phyloP scores from a whole-genome alignment of 2,888 invertebrate genomes.

The Pseudococcus viburni region DNA sequence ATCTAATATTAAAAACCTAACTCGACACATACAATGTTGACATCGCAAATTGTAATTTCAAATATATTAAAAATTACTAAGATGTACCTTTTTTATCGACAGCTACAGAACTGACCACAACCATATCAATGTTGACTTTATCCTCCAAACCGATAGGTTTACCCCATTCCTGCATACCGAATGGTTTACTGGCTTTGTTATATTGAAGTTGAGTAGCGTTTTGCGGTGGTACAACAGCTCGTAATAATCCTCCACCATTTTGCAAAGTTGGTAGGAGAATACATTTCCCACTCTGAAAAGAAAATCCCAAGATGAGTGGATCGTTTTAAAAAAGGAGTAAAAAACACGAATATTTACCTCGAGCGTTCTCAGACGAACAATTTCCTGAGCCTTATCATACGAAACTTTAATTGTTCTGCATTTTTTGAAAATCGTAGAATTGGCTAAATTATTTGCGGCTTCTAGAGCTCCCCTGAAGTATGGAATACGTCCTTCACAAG shows the following conservation, averaged over 20 bases:
- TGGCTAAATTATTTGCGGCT: constrained; percentile 80
- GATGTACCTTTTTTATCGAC: constrained; percentile 81
- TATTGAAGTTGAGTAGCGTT: constrained; percentile 76
- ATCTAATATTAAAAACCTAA: not conserved
- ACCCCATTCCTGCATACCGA: constrained; percentile 81
- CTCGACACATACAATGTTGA: not conserved
- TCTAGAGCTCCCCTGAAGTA: constrained; percentile 83
- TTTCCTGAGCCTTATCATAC: constrained; percentile 87
- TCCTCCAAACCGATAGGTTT: constrained; percentile 81
- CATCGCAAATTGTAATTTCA: not conserved
- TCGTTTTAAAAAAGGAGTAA: constrained; percentile 70
- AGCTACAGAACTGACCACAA: constrained; percentile 88
- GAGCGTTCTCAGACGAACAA: constrained; percentile 77
- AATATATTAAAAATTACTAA: not conserved
- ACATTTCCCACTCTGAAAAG: constrained; percentile 77
- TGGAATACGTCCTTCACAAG: constrained; percentile 83
- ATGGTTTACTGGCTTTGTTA: constrained; percentile 76
- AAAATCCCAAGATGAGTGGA: constrained; percentile 66
- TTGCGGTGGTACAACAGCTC: constrained; percentile 79
- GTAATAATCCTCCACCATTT: constrained; percentile 80
- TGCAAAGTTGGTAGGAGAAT: constrained; percentile 85
- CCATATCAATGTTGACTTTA: constrained; percentile 80
- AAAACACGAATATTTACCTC: constrained; percentile 70
- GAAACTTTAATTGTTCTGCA: constrained; percentile 80
- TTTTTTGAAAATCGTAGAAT: constrained; percentile 82